These are phyloP conservation scores for Scaptomyza reducta DNA, from an alignment of 2,888 invertebrate genomes.

Conservation along the genomic window DNA sequence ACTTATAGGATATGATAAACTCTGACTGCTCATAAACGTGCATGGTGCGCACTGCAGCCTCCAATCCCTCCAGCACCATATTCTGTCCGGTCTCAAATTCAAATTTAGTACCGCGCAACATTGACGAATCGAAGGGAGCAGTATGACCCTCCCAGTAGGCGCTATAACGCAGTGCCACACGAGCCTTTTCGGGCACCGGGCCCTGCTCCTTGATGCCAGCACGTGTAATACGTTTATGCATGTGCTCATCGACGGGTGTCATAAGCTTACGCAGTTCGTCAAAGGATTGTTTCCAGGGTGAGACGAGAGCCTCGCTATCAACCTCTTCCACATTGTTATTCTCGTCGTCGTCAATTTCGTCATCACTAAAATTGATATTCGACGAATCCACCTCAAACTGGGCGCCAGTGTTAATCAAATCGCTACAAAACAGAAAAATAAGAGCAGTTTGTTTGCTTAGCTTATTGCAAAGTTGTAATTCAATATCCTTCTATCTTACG, in stretches of 20 bases:
- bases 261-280: constrained; percentile 77
- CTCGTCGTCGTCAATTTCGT: constrained; percentile 71
- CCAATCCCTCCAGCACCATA: constrained; percentile 87
- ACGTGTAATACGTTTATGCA: constrained; percentile 77
- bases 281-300: constrained; percentile 83
- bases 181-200: constrained; percentile 73
- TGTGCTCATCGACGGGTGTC: constrained; percentile 66
- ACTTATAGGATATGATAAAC: constrained; percentile 90
- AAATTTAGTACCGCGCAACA: constrained; percentile 78
- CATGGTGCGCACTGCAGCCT: constrained; percentile 91
- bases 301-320: constrained; percentile 55
- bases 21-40: constrained; percentile 90
- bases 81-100: constrained; percentile 74
- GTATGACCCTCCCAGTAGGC: constrained; percentile 82
- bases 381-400: constrained; percentile 81
- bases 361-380: constrained; percentile 67
- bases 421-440: constrained; percentile 20
- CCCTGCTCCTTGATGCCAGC: constrained; percentile 62
- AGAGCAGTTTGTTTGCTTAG: neutral
- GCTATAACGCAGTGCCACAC: constrained; percentile 81
- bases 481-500: constrained; percentile 35
- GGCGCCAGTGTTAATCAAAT: constrained; percentile 44
- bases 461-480: neutral
- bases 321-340: constrained; percentile 38
- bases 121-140: constrained; percentile 83